Percentiles rank a stretch among this genome's conserved stretches.
Evolutionary conservation across 2,113 vertebrate genomes (phyloP).

Genomic region (Cheilinus undulatus): DNA sequence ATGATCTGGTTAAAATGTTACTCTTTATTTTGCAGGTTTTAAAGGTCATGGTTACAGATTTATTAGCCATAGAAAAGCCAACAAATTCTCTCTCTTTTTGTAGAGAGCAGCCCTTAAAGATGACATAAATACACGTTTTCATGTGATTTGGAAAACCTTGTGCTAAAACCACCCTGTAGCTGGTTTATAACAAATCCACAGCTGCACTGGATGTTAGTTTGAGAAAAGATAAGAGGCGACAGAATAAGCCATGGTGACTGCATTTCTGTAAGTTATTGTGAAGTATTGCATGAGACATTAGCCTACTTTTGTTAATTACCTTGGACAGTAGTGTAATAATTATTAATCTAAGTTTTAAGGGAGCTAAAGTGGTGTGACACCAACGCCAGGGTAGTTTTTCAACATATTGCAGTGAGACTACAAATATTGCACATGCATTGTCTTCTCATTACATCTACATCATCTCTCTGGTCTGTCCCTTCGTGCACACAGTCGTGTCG

Average conservation of each 20-base stretch:
- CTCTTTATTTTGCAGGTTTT: too few species aligned
- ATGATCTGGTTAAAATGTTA: too few species aligned
- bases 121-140: too few species aligned
- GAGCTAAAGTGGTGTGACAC: slow-evolving; percentile 2
- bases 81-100: too few species aligned
- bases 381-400: neutral
- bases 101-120: too few species aligned
- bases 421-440: slow-evolving; percentile 42
- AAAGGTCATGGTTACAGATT: too few species aligned
- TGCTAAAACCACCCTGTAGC: neutral
- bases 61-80: too few species aligned
- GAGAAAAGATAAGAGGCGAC: slow-evolving; percentile 4
- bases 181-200: slow-evolving; percentile 10
- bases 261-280: slow-evolving; percentile 59
- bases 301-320: slow-evolving; percentile 54
- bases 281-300: slow-evolving; percentile 64
- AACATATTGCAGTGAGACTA: slow-evolving; percentile 23
- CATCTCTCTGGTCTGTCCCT: slow-evolving; percentile 15
- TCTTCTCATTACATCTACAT: neutral
- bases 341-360: slow-evolving; percentile 33
- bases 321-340: slow-evolving; percentile 42
- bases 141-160: neutral
- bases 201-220: slow-evolving; percentile 1
- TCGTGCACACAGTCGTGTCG: neutral
- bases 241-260: neutral